Conservation (phyloP, 1,140 invertebrate species). For the Andricus grossulariae region DNA sequence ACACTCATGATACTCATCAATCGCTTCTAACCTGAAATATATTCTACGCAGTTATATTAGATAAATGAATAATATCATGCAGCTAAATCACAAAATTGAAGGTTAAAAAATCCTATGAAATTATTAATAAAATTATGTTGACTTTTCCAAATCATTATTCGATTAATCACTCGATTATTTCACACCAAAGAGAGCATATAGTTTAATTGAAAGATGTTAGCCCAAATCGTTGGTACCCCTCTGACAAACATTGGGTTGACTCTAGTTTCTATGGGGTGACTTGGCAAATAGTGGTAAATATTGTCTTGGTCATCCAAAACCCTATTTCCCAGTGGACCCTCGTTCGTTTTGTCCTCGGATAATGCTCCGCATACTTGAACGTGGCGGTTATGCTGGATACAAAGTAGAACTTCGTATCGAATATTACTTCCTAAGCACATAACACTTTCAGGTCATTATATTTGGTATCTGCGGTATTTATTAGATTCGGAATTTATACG, state of each 20-base stretch:
- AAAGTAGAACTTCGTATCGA: background rate
- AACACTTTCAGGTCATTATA: slow-evolving; percentile 29
- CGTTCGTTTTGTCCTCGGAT: slow-evolving; percentile 36
- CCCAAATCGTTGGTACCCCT: background rate
- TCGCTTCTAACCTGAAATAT: too few species aligned
- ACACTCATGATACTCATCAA: too few species aligned
- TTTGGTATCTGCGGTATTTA: slow-evolving; percentile 21
- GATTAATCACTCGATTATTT: background rate
- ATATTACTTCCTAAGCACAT: slow-evolving; percentile 13
- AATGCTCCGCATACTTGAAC: slow-evolving; percentile 41
- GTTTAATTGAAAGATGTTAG: background rate
- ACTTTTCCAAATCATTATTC: background rate
- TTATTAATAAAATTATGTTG: too few species aligned
- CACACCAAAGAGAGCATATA: background rate
- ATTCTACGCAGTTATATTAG: too few species aligned
- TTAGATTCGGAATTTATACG: slow-evolving; percentile 18
- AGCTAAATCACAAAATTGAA: too few species aligned
- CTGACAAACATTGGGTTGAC: slow-evolving; percentile 12
- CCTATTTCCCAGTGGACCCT: slow-evolving; percentile 32
- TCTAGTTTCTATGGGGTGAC: slow-evolving; percentile 24
- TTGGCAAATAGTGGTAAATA: slow-evolving; percentile 41
- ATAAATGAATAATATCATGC: too few species aligned
- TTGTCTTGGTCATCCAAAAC: slow-evolving; percentile 39
- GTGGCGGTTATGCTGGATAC: background rate
- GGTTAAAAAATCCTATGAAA: too few species aligned